A percentile compares a stretch with the other conserved stretches of the same genome.
Conservation (phyloP, 2,113 vertebrate genomes). For the Epinephelus cyanopodus region DNA sequence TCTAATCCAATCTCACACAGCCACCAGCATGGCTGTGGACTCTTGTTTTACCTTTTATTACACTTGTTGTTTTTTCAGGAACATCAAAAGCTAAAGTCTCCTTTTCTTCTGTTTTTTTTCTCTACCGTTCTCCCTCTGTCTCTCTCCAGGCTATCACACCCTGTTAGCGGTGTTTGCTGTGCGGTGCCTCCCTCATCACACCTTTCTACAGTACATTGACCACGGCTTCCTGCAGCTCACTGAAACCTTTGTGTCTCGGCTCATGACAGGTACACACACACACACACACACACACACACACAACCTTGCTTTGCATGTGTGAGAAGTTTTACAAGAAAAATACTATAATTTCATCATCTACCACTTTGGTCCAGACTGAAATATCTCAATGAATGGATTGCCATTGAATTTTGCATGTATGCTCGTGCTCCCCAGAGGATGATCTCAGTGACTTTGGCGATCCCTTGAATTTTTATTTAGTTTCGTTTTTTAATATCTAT, state of each 20-base stretch:
- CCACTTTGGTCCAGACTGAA: neutral
- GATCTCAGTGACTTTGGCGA: neutral
- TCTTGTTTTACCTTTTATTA: neutral
- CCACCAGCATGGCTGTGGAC: neutral
- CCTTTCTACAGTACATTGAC: constrained; percentile 92
- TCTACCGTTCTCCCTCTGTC: neutral
- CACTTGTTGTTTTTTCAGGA: neutral
- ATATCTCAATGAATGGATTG: neutral
- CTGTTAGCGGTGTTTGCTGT: constrained; percentile 88
- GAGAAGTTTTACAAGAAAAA: neutral
- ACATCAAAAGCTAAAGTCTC: neutral
- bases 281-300: neutral
- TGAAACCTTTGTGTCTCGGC: constrained; percentile 86
- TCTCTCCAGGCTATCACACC: constrained; percentile 90
- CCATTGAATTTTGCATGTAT: neutral
- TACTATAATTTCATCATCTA: neutral
- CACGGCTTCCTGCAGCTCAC: constrained; percentile 88
- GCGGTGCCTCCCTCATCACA: constrained; percentile 90
- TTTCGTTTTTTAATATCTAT: neutral
- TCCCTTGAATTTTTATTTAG: neutral
- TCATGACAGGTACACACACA: constrained; percentile 87
- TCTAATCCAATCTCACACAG: neutral
- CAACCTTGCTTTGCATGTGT: neutral
- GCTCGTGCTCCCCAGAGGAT: neutral
- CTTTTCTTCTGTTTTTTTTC: neutral